Evolutionary conservation across 2,888 invertebrate species (phyloP), one percentile per base, ranked within the genome.

Genomic region (Phortica okadai): DNA sequence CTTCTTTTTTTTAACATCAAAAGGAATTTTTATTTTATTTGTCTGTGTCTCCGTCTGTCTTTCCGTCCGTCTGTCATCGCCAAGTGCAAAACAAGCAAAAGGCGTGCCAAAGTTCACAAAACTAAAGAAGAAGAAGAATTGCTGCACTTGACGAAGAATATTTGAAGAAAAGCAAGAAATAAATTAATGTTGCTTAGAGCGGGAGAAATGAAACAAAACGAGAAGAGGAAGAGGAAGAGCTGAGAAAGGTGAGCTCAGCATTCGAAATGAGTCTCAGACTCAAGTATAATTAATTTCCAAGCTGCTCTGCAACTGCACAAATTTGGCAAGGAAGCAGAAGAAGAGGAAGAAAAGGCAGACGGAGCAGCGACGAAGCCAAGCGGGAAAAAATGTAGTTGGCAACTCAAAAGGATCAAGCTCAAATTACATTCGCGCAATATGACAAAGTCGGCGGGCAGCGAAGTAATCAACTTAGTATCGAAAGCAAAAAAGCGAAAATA

Each of bases 181-280:
- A n/a, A 56, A 72, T 56, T 2, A 16, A 11, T 44, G 66, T 25
- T 41, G 33, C 56, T 72, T 56, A 3, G 41, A 58, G 10, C 2
- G 41, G 2, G 16, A 4, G 25, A 54, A 56, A 72, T 1, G 33
- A 56, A 54, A 58, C 16, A 59, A 44, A 59, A 44, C 6, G 44
- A 44, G 41, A 69, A 3, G 16, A 44, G 10, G 41, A 69, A 3
- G 16, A 44, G 10, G 44, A 67, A n/a, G 11, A 16, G 45, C 11
- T 33, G 16, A 45, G 45, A 25, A 69, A 69, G 59, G 21, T 59
- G 10, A 59, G 25, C 21, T 11, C 8, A 41, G 69, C 69, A 66
- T 42, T 66, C n/a, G 6, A 42, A 86, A 86, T 86, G 84, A 88
- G 86, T 86, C 88, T 69, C 87, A 81, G 74, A 79, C 73, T 77